A percentile compares a stretch with the other conserved stretches of the same genome.
These are phyloP conservation scores for Trissonchulus latispiculum DNA, from an alignment of 2,888 invertebrate genomes.

Conservation along the genomic window DNA sequence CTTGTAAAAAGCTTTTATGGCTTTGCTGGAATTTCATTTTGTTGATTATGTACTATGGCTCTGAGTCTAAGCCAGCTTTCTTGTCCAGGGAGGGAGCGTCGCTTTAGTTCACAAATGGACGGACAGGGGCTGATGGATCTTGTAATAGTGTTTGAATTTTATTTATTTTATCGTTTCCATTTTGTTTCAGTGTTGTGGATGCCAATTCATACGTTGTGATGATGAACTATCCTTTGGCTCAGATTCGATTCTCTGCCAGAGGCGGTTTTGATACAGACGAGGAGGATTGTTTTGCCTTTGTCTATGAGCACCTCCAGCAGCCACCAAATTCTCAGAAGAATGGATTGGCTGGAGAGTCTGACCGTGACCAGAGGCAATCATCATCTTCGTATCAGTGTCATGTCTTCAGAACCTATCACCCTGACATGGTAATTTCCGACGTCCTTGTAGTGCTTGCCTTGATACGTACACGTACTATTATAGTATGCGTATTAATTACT, in stretches of 20 bases:
- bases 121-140: too few relatives aligned
- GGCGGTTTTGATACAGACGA: slow-evolving; percentile 71
- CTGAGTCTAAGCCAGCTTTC: too few relatives aligned
- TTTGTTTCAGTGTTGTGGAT: slow-evolving; percentile 56
- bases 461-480: slow-evolving; percentile 31
- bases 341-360: slow-evolving; percentile 58
- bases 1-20: too few relatives aligned
- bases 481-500: too few relatives aligned
- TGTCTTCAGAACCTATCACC: slow-evolving; percentile 87
- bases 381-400: slow-evolving; percentile 81
- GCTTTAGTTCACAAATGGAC: too few relatives aligned
- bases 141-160: too few relatives aligned
- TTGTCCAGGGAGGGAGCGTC: too few relatives aligned
- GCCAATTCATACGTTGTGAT: slow-evolving; percentile 68
- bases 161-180: not conserved
- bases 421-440: slow-evolving; percentile 67
- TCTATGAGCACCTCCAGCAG: slow-evolving; percentile 91
- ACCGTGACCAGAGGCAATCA: too few relatives aligned
- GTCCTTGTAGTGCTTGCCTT: slow-evolving; percentile 26
- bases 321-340: too few relatives aligned
- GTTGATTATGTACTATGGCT: too few relatives aligned
- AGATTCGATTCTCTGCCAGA: slow-evolving; percentile 85
- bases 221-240: slow-evolving; percentile 76
- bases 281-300: slow-evolving; percentile 92
- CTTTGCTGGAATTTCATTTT: too few relatives aligned